Conservation (phyloP, 2,888 invertebrate genomes). For the Hypercompe scribonia region DNA sequence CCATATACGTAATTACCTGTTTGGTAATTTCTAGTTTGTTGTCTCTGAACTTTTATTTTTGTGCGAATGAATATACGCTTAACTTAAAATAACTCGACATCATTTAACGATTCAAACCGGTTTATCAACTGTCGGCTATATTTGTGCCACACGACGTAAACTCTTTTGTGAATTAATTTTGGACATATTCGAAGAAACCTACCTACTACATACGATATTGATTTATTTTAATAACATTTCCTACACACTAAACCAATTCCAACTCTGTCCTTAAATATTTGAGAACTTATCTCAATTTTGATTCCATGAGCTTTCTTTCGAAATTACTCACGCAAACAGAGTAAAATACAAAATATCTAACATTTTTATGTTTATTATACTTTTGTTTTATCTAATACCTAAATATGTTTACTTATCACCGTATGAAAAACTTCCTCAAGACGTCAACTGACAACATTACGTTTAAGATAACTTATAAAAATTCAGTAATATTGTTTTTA, state of each 20-base stretch:
- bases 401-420: not conserved
- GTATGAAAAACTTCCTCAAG: too few species aligned
- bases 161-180: constrained; percentile 3
- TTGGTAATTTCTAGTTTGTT: not conserved
- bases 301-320: not conserved
- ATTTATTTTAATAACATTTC: not conserved
- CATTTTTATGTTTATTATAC: too few species aligned
- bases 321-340: not conserved
- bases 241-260: not conserved
- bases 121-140: constrained; percentile 4
- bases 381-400: not conserved
- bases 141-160: not conserved
- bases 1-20: not conserved
- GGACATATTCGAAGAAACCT: not conserved
- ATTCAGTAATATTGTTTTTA: not conserved
- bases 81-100: not conserved
- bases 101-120: constrained; percentile 7
- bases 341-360: too few species aligned
- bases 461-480: not conserved
- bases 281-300: not conserved
- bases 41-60: not conserved
- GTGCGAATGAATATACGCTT: not conserved
- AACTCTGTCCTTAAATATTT: not conserved
- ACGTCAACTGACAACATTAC: not conserved
- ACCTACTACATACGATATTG: not conserved